Percentiles rank a stretch among this genome's conserved stretches.
phyloP scores from a whole-genome alignment of 2,888 invertebrate species.

The Spodoptera littoralis region DNA sequence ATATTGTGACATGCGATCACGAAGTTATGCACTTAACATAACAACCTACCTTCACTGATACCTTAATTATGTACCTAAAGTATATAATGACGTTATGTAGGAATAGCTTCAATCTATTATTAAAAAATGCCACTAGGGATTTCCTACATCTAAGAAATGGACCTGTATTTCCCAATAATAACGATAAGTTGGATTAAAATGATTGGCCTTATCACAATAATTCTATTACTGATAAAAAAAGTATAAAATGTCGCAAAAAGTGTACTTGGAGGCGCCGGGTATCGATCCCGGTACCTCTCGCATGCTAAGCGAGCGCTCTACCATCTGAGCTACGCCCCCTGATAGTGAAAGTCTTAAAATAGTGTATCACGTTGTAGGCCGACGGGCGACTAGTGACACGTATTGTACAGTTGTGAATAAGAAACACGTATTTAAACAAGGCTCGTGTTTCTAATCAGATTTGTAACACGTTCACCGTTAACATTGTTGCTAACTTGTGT shows the following conservation, averaged over 20 bases:
- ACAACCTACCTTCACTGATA: background rate
- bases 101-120: too few species aligned
- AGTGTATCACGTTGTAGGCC: background rate
- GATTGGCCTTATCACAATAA: too few species aligned
- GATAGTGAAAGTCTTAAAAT: background rate
- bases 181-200: background rate
- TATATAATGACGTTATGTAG: too few species aligned
- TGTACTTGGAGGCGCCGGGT: slow-evolving; percentile 84
- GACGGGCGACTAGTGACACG: too few species aligned
- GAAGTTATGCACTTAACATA: background rate
- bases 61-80: too few species aligned
- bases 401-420: background rate
- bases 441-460: background rate
- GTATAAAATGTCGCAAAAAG: slow-evolving; percentile 7
- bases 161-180: too few species aligned
- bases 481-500: too few species aligned
- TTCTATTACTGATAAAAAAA: background rate
- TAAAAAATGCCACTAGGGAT: too few species aligned
- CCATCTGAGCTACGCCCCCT: slow-evolving; percentile 85
- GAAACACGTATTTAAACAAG: background rate
- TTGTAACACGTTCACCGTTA: too few species aligned
- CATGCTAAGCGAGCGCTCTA: slow-evolving; percentile 87
- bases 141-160: too few species aligned
- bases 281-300: slow-evolving; percentile 89
- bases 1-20: slow-evolving; percentile 1